phyloP scores from a whole-genome alignment of 2,113 vertebrate species.

The Pedionomus torquatus region DNA sequence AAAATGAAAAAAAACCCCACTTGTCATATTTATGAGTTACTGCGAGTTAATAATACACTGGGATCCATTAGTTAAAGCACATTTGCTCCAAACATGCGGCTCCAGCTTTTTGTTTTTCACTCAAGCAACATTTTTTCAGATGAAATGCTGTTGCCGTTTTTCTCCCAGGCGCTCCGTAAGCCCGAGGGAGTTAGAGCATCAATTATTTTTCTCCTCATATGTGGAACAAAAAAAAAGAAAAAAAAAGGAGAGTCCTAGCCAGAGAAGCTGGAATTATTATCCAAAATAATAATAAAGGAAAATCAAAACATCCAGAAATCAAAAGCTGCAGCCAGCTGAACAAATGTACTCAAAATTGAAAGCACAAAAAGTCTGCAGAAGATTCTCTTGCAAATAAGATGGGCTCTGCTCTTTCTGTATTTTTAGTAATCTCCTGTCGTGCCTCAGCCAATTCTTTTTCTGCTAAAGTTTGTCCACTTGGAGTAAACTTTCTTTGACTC shows the following conservation, averaged over 20 bases:
- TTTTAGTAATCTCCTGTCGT: constrained; percentile 12
- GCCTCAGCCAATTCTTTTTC: background rate
- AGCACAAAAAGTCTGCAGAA: constrained; percentile 23
- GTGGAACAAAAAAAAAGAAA: background rate
- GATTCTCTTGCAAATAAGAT: background rate
- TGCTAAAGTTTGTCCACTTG: background rate
- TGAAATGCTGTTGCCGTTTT: background rate
- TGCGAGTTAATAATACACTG: constrained; percentile 73
- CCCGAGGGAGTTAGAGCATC: constrained; percentile 37
- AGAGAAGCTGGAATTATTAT: constrained; percentile 31
- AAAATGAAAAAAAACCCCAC: constrained; percentile 66
- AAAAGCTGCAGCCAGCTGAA: constrained; percentile 46
- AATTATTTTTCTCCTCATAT: constrained; percentile 46
- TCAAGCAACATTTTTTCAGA: constrained; percentile 47
- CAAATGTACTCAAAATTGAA: constrained; percentile 46
- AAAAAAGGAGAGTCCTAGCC: background rate
- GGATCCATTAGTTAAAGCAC: constrained; percentile 71
- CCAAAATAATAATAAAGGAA: constrained; percentile 45
- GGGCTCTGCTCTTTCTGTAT: background rate
- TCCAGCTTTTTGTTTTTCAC: constrained; percentile 55
- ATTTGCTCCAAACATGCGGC: constrained; percentile 67
- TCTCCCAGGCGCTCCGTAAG: constrained; percentile 9
- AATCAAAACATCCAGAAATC: constrained; percentile 56
- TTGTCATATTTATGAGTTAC: constrained; percentile 79
- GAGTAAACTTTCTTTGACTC: background rate